Percentiles rank a stretch among this genome's conserved stretches.
Conservation (phyloP, 2,797 vertebrate species). For the Spinus olivaceus region DNA sequence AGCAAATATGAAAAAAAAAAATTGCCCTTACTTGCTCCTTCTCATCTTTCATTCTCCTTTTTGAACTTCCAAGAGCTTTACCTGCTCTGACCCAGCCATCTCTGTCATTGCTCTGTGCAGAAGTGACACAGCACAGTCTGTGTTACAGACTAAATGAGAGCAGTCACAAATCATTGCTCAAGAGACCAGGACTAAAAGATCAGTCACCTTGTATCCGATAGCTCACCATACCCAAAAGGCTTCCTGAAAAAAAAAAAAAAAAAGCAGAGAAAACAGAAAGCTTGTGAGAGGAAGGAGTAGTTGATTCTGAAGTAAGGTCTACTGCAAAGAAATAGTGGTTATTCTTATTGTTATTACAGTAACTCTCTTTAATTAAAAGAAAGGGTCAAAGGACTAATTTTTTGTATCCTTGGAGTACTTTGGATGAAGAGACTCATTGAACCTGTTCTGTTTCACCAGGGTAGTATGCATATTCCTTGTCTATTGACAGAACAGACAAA, state of each 20-base stretch:
- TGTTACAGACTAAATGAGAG: background rate
- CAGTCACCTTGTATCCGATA: background rate
- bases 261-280: background rate
- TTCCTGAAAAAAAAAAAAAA: background rate
- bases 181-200: background rate
- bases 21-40: background rate
- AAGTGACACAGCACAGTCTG: background rate
- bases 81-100: background rate
- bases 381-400: background rate
- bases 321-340: background rate
- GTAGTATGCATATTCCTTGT: background rate
- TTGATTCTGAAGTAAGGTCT: background rate
- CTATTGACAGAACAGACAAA: background rate
- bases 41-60: background rate
- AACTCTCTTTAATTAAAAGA: background rate
- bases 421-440: background rate
- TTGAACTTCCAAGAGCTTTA: background rate
- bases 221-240: background rate
- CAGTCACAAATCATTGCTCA: background rate
- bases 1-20: background rate
- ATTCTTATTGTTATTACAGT: background rate
- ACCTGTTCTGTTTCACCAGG: background rate
- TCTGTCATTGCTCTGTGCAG: background rate
- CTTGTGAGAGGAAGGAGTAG: background rate
- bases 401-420: background rate